Conservation (phyloP, 2,888 invertebrate genomes). For the Hymenopus coronatus region DNA sequence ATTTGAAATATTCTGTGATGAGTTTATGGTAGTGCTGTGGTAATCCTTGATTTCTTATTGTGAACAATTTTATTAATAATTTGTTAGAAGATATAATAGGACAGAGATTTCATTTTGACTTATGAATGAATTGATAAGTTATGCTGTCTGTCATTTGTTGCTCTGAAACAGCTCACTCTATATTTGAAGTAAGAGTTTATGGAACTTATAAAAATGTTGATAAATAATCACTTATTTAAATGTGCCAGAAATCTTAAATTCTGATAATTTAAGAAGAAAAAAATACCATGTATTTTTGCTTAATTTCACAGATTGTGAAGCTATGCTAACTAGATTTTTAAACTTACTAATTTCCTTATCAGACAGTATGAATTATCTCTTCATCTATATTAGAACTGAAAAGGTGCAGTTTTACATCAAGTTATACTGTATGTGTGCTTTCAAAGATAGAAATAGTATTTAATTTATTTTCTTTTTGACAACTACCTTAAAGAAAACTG, state of each 20-base stretch:
- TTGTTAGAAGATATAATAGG: neutral
- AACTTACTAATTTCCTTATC: neutral
- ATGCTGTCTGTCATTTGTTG: neutral
- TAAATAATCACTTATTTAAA: too few relatives aligned
- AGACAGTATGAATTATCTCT: neutral
- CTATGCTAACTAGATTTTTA: too few relatives aligned
- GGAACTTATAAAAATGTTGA: too few relatives aligned
- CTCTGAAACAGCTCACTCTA: too few relatives aligned
- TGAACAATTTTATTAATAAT: neutral
- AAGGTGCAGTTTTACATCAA: neutral
- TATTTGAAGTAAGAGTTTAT: too few relatives aligned
- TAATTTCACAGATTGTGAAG: too few relatives aligned
- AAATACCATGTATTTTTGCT: too few relatives aligned
- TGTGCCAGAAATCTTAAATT: too few relatives aligned
- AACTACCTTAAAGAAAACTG: neutral
- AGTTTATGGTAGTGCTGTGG: neutral
- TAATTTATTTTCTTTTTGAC: neutral
- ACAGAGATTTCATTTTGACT: neutral
- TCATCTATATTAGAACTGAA: neutral
- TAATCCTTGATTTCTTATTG: neutral
- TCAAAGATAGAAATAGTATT: neutral
- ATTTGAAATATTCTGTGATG: neutral
- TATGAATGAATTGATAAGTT: neutral
- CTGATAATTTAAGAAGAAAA: too few relatives aligned
- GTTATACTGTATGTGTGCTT: neutral